phyloP scores from a whole-genome alignment of 1,140 invertebrate species.

The Caerostris extrusa region DNA sequence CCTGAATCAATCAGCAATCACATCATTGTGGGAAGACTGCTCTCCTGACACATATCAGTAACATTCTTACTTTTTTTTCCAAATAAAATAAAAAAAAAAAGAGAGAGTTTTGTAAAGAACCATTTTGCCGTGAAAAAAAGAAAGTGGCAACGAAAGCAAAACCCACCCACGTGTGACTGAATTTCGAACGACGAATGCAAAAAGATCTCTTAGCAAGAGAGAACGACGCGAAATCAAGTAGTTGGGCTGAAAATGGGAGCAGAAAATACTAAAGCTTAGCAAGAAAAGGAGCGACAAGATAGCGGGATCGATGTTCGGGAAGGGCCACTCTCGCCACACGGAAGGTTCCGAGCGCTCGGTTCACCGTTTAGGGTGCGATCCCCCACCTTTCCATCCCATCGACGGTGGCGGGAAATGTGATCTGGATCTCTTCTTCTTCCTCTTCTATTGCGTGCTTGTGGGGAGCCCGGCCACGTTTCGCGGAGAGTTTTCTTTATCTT shows the following conservation, averaged over 20 bases:
- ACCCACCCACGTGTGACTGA: neutral
- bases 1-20: too few species aligned
- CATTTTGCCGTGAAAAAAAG: neutral
- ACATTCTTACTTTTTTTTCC: too few species aligned
- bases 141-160: neutral
- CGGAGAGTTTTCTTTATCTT: neutral
- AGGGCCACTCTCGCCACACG: conserved; percentile 43
- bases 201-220: neutral
- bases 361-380: conserved; percentile 15
- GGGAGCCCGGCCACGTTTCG: neutral
- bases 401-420: conserved; percentile 16
- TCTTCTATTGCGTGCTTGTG: conserved; percentile 7
- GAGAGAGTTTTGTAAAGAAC: neutral
- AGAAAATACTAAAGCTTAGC: conserved; percentile 56
- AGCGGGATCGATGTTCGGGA: conserved; percentile 55
- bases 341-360: conserved; percentile 49
- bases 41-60: too few species aligned
- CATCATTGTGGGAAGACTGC: too few species aligned
- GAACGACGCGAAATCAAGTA: neutral
- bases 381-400: neutral
- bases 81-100: too few species aligned
- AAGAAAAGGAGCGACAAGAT: conserved; percentile 34
- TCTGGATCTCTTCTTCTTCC: neutral
- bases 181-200: neutral
- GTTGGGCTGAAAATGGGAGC: conserved; percentile 33